phyloP scores from a whole-genome alignment of 1,140 invertebrate species.

The Papilio machaon region DNA sequence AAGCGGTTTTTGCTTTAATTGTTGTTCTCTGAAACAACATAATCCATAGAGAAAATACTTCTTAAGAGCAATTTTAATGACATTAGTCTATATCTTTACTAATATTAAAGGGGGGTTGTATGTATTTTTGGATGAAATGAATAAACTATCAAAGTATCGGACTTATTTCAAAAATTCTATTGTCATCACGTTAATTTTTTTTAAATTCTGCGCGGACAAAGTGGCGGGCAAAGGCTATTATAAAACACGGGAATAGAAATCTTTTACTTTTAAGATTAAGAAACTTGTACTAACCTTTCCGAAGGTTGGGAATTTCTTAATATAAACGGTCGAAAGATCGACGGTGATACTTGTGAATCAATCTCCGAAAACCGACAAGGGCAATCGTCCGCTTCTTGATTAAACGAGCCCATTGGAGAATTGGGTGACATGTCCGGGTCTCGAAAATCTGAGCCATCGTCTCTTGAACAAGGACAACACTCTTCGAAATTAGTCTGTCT shows the following conservation, averaged over 20 bases:
- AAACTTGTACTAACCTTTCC: conserved; percentile 48
- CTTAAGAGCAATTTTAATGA: conserved; percentile 25
- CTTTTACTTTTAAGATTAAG: neutral
- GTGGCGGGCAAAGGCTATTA: no score
- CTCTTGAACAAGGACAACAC: conserved; percentile 60
- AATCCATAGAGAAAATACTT: conserved; percentile 4
- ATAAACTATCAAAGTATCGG: no score
- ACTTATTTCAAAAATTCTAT: no score
- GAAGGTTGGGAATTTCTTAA: conserved; percentile 45
- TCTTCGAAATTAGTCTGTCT: conserved; percentile 52
- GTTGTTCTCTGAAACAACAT: conserved; percentile 52
- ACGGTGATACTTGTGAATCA: conserved; percentile 62
- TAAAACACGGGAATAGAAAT: no score
- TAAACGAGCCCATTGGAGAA: neutral
- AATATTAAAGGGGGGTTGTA: no score
- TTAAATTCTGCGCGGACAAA: no score
- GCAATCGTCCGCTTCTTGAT: conserved; percentile 47
- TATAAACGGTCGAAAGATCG: conserved; percentile 56
- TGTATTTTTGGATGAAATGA: no score
- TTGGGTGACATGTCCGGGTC: neutral
- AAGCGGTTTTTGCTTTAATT: conserved; percentile 48
- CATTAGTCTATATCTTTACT: no score
- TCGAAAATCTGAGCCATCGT: conserved; percentile 9
- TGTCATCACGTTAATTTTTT: no score
- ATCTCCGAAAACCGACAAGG: conserved; percentile 49